Evolutionary conservation across 1,140 invertebrate species (phyloP).

Genomic region (Drosophila navojoa): DNA sequence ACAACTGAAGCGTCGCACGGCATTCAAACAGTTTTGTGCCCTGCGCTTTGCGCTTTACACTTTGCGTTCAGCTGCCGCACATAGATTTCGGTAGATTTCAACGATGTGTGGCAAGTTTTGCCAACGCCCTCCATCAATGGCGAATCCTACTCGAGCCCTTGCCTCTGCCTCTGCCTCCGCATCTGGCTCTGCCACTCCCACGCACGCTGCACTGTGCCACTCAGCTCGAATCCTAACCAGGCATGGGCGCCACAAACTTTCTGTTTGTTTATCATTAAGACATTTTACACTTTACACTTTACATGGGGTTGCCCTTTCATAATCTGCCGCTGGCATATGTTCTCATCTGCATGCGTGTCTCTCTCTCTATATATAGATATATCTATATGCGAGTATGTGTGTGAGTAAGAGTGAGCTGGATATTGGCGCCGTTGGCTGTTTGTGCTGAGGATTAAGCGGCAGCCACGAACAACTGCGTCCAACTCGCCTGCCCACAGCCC

Average conservation of each 20-base stretch:
- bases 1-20: slow-evolving; percentile 44
- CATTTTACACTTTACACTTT: slow-evolving; percentile 76
- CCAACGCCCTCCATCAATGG: slow-evolving; percentile 49
- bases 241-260: slow-evolving; percentile 63
- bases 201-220: background rate
- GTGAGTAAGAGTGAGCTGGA: slow-evolving; percentile 48
- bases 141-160: background rate
- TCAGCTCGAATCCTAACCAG: slow-evolving; percentile 60
- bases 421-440: slow-evolving; percentile 78
- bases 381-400: background rate
- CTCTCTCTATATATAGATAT: background rate
- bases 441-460: slow-evolving; percentile 70
- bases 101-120: slow-evolving; percentile 46
- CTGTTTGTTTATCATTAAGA: slow-evolving; percentile 82
- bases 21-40: slow-evolving; percentile 38
- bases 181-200: background rate
- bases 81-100: slow-evolving; percentile 49
- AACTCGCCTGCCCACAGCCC: slow-evolving; percentile 36
- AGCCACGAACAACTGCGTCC: slow-evolving; percentile 65
- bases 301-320: slow-evolving; percentile 67
- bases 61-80: slow-evolving; percentile 25
- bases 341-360: slow-evolving; percentile 9
- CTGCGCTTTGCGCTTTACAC: background rate
- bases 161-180: too few species aligned
- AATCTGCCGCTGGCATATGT: slow-evolving; percentile 71